phyloP scores from a whole-genome alignment of 2,797 vertebrate genomes.

The Heterohyrax brucei region DNA sequence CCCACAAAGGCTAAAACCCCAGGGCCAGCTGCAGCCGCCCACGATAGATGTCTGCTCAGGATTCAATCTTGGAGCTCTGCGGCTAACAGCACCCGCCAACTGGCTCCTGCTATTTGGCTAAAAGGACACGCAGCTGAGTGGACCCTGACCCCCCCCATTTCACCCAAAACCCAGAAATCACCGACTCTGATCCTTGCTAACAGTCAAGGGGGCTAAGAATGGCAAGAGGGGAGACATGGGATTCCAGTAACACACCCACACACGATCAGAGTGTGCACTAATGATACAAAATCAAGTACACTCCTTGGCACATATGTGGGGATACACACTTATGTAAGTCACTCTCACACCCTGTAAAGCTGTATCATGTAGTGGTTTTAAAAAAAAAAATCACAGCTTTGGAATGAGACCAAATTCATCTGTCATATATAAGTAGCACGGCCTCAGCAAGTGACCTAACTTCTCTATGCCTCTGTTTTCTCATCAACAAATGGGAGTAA shows the following conservation, averaged over 20 bases:
- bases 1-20: slow-evolving; percentile 85
- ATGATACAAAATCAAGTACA: neutral
- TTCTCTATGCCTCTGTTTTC: slow-evolving; percentile 58
- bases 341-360: neutral
- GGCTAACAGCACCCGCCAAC: accelerated
- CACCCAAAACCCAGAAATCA: neutral
- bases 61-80: slow-evolving; percentile 78
- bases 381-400: neutral
- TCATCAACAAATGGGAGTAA: slow-evolving; percentile 21
- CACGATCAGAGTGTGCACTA: accelerated
- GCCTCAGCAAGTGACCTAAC: neutral
- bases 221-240: accelerated
- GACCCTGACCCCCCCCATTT: neutral
- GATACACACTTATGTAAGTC: neutral
- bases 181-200: neutral
- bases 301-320: neutral
- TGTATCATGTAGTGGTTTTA: too few species aligned
- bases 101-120: slow-evolving; percentile 55
- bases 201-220: neutral
- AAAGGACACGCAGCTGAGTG: neutral
- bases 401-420: neutral
- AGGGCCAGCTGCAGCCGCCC: slow-evolving; percentile 82
- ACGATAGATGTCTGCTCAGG: slow-evolving; percentile 60
- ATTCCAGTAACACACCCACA: neutral
- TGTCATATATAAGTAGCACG: neutral